These are phyloP conservation scores for Gortyna flavago DNA, from an alignment of 2,888 invertebrate species.

Conservation along the genomic window DNA sequence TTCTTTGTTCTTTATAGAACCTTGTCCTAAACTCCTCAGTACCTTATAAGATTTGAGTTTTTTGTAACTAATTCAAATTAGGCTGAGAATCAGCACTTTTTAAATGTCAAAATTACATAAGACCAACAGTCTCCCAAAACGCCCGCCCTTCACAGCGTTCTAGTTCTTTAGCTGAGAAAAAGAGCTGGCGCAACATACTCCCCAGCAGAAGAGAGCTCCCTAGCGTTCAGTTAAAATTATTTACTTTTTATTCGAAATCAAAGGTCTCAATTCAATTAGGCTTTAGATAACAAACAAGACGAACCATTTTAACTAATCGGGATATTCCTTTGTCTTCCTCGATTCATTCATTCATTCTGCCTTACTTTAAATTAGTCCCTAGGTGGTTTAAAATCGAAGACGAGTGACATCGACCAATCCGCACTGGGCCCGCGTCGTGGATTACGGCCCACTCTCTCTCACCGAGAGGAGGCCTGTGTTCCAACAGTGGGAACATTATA, in stretches of 20 bases:
- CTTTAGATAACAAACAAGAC: background rate
- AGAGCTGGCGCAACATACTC: background rate
- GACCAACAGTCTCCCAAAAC: background rate
- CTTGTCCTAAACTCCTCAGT: background rate
- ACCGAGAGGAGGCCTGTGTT: background rate
- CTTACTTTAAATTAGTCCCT: background rate
- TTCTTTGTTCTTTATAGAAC: slow-evolving; percentile 23
- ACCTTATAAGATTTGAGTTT: background rate
- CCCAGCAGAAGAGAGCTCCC: background rate
- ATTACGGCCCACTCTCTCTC: background rate
- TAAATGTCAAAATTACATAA: background rate
- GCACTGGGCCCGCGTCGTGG: background rate
- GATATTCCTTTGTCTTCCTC: background rate
- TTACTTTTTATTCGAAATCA: background rate
- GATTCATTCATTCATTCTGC: background rate
- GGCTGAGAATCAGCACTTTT: background rate
- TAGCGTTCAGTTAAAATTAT: background rate
- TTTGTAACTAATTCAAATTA: background rate
- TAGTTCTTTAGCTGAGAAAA: background rate
- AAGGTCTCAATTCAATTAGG: background rate
- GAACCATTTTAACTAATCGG: background rate
- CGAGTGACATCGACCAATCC: background rate
- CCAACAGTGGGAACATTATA: too few relatives aligned
- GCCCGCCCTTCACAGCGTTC: background rate
- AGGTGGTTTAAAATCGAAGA: too few relatives aligned